Evolutionary conservation across 2,888 invertebrate species (phyloP).

Genomic region (Dryomyza anilis): DNA sequence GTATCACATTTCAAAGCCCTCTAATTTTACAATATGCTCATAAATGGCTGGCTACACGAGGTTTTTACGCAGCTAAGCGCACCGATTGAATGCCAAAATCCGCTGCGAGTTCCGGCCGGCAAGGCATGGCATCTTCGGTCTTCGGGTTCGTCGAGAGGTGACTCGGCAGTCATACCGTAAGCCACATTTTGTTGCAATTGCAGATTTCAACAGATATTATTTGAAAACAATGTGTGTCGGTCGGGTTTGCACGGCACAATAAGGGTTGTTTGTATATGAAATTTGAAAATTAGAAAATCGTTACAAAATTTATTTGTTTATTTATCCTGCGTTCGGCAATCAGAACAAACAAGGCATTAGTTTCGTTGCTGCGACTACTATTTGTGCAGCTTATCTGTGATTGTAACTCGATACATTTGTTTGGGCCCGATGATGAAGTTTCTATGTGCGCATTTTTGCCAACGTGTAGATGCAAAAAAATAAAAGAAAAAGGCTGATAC

Average conservation of each 20-base stretch:
- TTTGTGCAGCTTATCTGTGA: constrained; percentile 60
- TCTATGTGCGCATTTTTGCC: constrained; percentile 6
- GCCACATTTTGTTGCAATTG: constrained; percentile 54
- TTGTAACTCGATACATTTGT: constrained; percentile 58
- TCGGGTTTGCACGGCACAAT: not conserved
- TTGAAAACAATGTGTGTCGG: not conserved
- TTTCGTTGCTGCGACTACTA: constrained; percentile 33
- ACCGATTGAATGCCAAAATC: constrained; percentile 32
- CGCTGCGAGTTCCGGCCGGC: too few species aligned
- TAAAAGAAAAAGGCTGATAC: too few species aligned
- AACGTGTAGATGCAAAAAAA: too few species aligned
- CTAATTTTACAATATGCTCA: constrained; percentile 61
- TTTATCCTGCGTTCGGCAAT: constrained; percentile 6
- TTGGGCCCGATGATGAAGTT: constrained; percentile 14
- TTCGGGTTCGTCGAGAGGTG: not conserved
- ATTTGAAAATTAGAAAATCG: constrained; percentile 54
- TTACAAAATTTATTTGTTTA: constrained; percentile 44
- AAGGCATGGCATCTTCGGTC: not conserved
- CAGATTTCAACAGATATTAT: constrained; percentile 47
- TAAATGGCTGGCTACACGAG: constrained; percentile 54
- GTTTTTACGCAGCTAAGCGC: constrained; percentile 36
- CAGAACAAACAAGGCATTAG: not conserved
- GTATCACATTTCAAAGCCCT: constrained; percentile 59
- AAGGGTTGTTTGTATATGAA: constrained; percentile 45
- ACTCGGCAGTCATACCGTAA: constrained; percentile 34